Base-by-base conservation (phyloP, 1,140 invertebrate genomes). In the Heliconius melpomene region DNA sequence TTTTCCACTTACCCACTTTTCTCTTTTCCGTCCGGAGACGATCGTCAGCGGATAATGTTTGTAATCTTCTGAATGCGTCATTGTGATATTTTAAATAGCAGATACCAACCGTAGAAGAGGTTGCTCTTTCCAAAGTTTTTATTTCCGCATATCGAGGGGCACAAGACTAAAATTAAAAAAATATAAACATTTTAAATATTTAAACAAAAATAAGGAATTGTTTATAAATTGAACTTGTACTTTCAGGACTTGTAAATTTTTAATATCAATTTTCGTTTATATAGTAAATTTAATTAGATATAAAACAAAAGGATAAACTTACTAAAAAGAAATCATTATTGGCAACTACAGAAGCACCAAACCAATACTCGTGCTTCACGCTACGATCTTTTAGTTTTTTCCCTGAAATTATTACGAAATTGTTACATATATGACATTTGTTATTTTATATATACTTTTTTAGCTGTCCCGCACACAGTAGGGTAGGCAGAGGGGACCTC, bases 331-430 rank as follows among this genome's bases (percentile, higher is more conserved):
- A 84, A 16, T 76, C 50, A 7, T 75, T 36, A n/a, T 81, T 82
- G 7, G 86, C 60, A 72, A 81, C 82, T 8, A 89, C 80, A 32
- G 75, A 83, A 7, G 88, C 88, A n/a, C 88, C 88, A 36, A 88
- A 78, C 86, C 85, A 89, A n/a, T 77, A 81, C 26, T 81, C 54
- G 23, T 77, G 66, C 23, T 38, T 78, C 54, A 54, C 74, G n/a
- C 40, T 23, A 60, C 8, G 18, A 9, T 11, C 20, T n/a, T n/a
- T 23, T 23, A 11, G 3, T 60, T 60, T 60, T 11, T 23, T 2
- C 9, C 7, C 54, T 60, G n/a, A 60, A 60, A 60, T 60, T 60
- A 23, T 52, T 52, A 52, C 7, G 50, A 52, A 52, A 18, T 52
- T 46, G 13, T 46, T 6, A 29, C 29, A 29, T 29, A 46, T 46